These are phyloP conservation scores for Tetanocera ferruginea DNA, from an alignment of 2,888 invertebrate species.

Conservation along the genomic window DNA sequence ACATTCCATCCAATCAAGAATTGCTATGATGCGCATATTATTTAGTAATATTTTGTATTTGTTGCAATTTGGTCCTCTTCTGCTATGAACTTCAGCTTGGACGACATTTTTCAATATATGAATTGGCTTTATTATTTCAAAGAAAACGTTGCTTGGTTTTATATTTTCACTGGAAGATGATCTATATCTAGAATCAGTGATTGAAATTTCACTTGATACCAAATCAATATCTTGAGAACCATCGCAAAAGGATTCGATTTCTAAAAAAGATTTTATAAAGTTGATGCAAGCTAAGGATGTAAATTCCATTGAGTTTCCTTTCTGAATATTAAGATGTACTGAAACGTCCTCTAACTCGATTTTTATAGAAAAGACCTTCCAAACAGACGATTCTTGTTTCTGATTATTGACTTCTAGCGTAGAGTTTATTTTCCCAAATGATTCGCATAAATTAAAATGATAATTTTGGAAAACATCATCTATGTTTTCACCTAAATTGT, in stretches of 20 bases:
- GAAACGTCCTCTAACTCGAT: slow-evolving; percentile 90
- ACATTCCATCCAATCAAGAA: slow-evolving; percentile 93
- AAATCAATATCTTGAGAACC: slow-evolving; percentile 92
- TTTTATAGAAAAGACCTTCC: slow-evolving; percentile 84
- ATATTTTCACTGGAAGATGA: slow-evolving; percentile 33
- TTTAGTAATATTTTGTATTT: slow-evolving; percentile 91
- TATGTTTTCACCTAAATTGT: slow-evolving; percentile 90
- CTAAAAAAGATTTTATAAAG: slow-evolving; percentile 90
- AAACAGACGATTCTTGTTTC: slow-evolving; percentile 72
- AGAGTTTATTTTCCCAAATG: slow-evolving; percentile 62
- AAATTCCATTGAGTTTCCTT: slow-evolving; percentile 69
- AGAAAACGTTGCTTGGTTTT: slow-evolving; percentile 82
- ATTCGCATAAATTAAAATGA: slow-evolving; percentile 58
- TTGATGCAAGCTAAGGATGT: slow-evolving; percentile 85
- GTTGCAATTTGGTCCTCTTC: slow-evolving; percentile 77
- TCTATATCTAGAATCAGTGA: slow-evolving; percentile 63
- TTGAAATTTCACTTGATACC: slow-evolving; percentile 81
- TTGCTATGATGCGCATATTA: slow-evolving; percentile 94
- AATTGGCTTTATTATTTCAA: slow-evolving; percentile 87
- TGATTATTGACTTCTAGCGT: slow-evolving; percentile 54
- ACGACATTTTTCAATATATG: slow-evolving; percentile 70
- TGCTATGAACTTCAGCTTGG: slow-evolving; percentile 82
- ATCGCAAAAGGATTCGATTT: slow-evolving; percentile 89
- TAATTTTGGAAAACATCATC: slow-evolving; percentile 73
- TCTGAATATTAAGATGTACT: slow-evolving; percentile 70